A percentile compares a stretch with the other conserved stretches of the same genome.
Conservation (phyloP, 2,113 vertebrate genomes). For the Callionymus lyra region DNA sequence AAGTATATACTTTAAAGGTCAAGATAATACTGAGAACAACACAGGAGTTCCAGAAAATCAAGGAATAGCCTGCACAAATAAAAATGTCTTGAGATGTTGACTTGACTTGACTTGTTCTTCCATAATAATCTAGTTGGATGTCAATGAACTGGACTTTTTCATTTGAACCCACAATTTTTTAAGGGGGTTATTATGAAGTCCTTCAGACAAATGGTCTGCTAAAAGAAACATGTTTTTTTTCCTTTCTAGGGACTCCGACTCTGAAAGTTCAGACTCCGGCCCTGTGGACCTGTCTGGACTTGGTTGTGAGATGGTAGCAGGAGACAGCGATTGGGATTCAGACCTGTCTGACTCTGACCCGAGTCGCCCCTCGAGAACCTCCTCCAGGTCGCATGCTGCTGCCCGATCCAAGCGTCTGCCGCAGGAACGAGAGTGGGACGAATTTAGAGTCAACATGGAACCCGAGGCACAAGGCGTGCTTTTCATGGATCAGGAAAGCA, state of each 20-base stretch:
- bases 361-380: conserved; percentile 35
- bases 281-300: conserved; percentile 55
- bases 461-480: conserved; percentile 32
- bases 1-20: too few species aligned
- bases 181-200: too few species aligned
- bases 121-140: too few species aligned
- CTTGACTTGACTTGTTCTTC: too few species aligned
- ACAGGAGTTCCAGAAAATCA: too few species aligned
- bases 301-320: conserved; percentile 52
- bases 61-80: too few species aligned
- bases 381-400: conserved; percentile 8
- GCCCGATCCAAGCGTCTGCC: conserved; percentile 19
- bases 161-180: too few species aligned
- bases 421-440: conserved; percentile 52
- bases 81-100: too few species aligned
- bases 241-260: conserved; percentile 59
- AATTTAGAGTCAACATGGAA: conserved; percentile 39
- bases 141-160: too few species aligned
- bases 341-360: conserved; percentile 61
- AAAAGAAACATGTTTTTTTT: conserved; percentile 2
- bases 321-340: conserved; percentile 72
- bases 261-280: conserved; percentile 67
- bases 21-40: too few species aligned
- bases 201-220: too few species aligned
- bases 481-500: conserved; percentile 25